Evolutionary conservation across 2,113 vertebrate species (phyloP), one percentile per base, ranked within the genome.

Genomic region (Nothobranchius furzeri): DNA sequence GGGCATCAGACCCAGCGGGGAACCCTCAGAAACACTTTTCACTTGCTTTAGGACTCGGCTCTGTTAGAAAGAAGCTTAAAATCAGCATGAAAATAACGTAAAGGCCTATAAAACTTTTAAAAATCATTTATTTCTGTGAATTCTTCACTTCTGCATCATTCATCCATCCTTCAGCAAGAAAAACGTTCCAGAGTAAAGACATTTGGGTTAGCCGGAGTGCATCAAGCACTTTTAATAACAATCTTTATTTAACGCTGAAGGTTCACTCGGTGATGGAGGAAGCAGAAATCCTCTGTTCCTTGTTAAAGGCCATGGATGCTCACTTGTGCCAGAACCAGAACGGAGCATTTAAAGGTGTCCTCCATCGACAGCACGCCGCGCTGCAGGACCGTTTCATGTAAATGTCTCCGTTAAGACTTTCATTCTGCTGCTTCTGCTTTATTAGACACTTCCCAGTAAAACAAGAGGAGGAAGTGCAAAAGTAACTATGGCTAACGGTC

Each of bases 331-430:
- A 67, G 25, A 40, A 57, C 11, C 59, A 69, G 24, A 60, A 66
- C 57, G 17, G 13, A 7, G 14, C 51, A 68, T 66, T 68, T 25
- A 70, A 70, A 73, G 60, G 52, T 52, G 48, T 24, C 57, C 49
- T 52, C 64, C 60, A 46, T 61, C 42, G 20, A 45, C 47, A 42
- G 48, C 68, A 49, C 56, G 42, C 65, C n/a, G 2, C 24, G 62
- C 60, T 46, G 47, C 8, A 11, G 36, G 59, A 64, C 60, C 50
- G 53, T 72, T 59, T 30, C 36, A 63, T 50, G 40, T 60, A 49
- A 81, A 75, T 51, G 67, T 62, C 75, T 82, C 51, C 62, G 57
- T 66, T 56, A 69, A 74, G 67, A 62, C 56, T 67, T 11, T 81
- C 63, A 81, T 70, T 59, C 43, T 37, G 58, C 79, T 65, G 61